A percentile compares a stretch with the other conserved stretches of the same genome.
Evolutionary conservation across 2,797 vertebrate species (phyloP).

Genomic region (Pipistrellus kuhlii): DNA sequence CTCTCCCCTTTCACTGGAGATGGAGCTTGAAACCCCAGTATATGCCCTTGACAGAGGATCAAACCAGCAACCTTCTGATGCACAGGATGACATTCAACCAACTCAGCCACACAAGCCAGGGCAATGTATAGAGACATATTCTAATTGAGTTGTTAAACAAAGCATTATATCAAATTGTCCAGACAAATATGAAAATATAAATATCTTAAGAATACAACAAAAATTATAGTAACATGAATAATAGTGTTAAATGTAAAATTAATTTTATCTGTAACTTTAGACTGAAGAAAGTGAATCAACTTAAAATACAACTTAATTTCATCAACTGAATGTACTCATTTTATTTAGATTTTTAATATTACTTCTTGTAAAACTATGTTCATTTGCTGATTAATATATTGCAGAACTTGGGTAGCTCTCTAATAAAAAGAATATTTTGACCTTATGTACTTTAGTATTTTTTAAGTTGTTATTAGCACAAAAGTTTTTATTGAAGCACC

Average conservation of each 20-base stretch:
- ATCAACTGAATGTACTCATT: not conserved
- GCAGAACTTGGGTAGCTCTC: not conserved
- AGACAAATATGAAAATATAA: not conserved
- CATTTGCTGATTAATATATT: not conserved
- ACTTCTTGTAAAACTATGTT: not conserved
- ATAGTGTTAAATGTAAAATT: not conserved
- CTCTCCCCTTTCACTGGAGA: too few relatives aligned
- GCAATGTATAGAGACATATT: not conserved
- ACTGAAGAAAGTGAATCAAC: not conserved
- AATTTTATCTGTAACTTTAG: not conserved
- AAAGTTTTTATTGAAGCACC: not conserved
- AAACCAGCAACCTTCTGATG: too few relatives aligned
- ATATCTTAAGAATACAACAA: not conserved
- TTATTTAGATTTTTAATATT: slow-evolving; percentile 34
- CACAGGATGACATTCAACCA: too few relatives aligned
- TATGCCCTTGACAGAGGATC: too few relatives aligned
- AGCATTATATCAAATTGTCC: not conserved
- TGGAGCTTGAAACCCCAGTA: too few relatives aligned
- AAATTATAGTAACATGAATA: not conserved
- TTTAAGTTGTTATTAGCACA: not conserved
- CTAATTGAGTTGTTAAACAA: not conserved
- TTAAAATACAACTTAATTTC: not conserved
- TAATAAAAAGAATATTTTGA: not conserved
- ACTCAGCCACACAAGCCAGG: too few relatives aligned
- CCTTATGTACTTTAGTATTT: not conserved